Evolutionary conservation across 2,888 invertebrate species (phyloP).

Genomic region (Cartodere bifasciata): DNA sequence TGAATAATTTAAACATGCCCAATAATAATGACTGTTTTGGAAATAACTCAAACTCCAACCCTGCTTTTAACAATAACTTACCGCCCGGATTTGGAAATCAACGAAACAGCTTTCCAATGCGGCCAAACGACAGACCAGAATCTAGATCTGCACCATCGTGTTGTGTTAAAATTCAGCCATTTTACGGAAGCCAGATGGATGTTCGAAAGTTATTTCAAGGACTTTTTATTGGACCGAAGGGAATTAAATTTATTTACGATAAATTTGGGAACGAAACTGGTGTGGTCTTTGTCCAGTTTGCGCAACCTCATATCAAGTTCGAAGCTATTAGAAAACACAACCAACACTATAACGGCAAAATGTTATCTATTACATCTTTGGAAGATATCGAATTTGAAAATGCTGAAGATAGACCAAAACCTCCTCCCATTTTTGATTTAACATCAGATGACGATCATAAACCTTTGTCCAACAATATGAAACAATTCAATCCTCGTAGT

Average conservation of each 20-base stretch:
- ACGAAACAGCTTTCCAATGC: neutral
- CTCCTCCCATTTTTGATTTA: constrained; percentile 22
- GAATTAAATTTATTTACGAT: constrained; percentile 78
- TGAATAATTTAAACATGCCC: no score
- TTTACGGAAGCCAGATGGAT: constrained; percentile 64
- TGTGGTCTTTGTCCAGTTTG: constrained; percentile 67
- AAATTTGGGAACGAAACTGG: constrained; percentile 67
- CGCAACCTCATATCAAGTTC: constrained; percentile 53
- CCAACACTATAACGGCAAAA: constrained; percentile 50
- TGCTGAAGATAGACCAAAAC: constrained; percentile 58
- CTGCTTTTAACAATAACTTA: neutral
- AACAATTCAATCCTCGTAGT: constrained; percentile 1
- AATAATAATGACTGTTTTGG: constrained; percentile 1
- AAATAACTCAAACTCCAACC: no score
- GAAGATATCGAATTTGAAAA: constrained; percentile 62
- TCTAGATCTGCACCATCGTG: constrained; percentile 7
- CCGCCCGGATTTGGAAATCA: constrained; percentile 8
- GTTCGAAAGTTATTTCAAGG: constrained; percentile 72
- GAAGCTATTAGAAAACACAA: constrained; percentile 57
- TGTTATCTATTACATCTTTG: constrained; percentile 53
- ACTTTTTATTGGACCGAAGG: constrained; percentile 60
- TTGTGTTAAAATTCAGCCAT: constrained; percentile 63
- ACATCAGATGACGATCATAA: constrained; percentile 8
- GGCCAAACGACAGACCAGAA: neutral
- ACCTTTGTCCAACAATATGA: constrained; percentile 9